Evolutionary conservation across 2,797 vertebrate species (phyloP).

Genomic region (Erethizon dorsatum): DNA sequence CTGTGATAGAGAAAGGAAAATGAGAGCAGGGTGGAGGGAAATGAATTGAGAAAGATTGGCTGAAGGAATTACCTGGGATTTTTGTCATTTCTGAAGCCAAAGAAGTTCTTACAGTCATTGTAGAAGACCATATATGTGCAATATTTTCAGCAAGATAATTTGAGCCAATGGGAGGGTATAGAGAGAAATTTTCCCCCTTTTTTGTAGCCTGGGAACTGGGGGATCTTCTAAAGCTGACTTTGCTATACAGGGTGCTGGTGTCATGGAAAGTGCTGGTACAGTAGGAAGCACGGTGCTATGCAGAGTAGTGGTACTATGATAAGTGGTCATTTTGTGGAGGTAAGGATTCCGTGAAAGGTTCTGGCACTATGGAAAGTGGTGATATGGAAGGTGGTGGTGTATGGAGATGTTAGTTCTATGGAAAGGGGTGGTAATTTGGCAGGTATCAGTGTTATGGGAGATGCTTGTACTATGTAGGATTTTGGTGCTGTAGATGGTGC

Average conservation of each 20-base stretch:
- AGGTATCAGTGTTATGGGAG: not conserved
- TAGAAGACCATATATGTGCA: not conserved
- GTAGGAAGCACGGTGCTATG: too few relatives aligned
- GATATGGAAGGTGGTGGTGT: not conserved
- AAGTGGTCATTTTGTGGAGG: not conserved
- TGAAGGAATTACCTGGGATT: not conserved
- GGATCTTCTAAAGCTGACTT: not conserved
- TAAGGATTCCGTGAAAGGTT: not conserved
- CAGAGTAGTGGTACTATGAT: fast-evolving
- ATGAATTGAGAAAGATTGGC: not conserved
- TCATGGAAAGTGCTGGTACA: too few relatives aligned
- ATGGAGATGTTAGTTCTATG: fast-evolving
- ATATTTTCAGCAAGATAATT: not conserved
- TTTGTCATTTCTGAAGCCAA: not conserved
- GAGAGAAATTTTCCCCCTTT: not conserved
- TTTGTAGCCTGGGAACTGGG: not conserved
- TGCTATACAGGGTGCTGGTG: not conserved
- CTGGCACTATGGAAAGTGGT: not conserved
- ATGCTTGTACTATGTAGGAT: not conserved
- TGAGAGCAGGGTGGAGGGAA: not conserved
- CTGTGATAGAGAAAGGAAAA: not conserved
- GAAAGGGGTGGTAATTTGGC: not conserved
- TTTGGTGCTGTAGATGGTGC: not conserved
- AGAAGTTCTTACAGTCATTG: not conserved
- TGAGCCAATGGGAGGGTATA: not conserved